Evolutionary conservation across 1,140 invertebrate genomes (phyloP).

Genomic region (Drosophila triauraria): DNA sequence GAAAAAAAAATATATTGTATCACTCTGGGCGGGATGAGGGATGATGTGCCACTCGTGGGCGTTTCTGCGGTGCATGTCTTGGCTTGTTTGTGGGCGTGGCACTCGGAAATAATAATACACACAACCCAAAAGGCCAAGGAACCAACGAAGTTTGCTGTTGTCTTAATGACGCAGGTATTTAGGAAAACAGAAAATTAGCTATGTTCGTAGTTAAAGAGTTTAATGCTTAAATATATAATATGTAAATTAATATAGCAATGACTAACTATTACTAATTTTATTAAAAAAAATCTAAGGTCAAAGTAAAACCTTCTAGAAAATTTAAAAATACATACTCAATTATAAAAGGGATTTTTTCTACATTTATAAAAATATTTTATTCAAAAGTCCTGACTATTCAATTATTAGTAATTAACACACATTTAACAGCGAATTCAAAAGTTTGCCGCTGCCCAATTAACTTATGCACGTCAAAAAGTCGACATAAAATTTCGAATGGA

Average conservation of each 20-base stretch:
- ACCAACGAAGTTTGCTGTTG: slow-evolving; percentile 29
- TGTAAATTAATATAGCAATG: neutral
- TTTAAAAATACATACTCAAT: neutral
- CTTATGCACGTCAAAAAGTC: slow-evolving; percentile 3
- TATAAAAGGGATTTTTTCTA: neutral
- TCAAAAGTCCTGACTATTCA: neutral
- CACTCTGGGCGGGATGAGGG: slow-evolving; percentile 22
- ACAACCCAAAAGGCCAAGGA: slow-evolving; percentile 9
- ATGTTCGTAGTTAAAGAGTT: neutral
- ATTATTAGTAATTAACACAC: neutral
- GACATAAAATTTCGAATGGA: slow-evolving; percentile 1
- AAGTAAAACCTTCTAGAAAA: neutral
- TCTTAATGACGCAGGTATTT: slow-evolving; percentile 34
- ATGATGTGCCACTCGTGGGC: slow-evolving; percentile 38
- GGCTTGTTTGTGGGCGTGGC: slow-evolving; percentile 54
- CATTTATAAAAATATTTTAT: neutral
- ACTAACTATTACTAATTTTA: neutral
- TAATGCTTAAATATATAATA: neutral
- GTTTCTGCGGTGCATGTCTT: slow-evolving; percentile 52
- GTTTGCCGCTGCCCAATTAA: neutral
- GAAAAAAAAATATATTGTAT: slow-evolving; percentile 20
- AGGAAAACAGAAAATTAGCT: neutral
- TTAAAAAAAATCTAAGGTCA: neutral
- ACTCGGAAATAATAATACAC: slow-evolving; percentile 39
- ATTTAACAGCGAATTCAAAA: neutral